Conservation (phyloP, 2,888 invertebrate genomes). For the Morinoia aosen region DNA sequence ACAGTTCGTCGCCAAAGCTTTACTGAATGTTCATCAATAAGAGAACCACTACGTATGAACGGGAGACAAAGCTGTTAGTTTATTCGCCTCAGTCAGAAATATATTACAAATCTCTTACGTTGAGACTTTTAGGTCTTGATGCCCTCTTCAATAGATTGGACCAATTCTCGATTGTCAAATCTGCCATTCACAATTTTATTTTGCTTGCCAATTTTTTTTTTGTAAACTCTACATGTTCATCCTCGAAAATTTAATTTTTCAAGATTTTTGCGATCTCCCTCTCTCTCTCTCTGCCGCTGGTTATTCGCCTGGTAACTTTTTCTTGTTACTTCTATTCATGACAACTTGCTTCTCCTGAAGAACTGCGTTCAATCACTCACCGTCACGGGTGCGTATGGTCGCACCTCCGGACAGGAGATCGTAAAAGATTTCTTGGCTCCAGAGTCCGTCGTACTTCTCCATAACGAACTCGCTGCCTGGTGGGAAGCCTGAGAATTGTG, state of each 20-base stretch:
- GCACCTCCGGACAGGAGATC: background rate
- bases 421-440: conserved; percentile 32
- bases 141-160: background rate
- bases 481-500: background rate
- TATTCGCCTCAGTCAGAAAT: too few relatives aligned
- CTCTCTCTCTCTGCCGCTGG: background rate
- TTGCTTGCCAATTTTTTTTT: background rate
- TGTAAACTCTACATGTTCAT: background rate
- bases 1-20: too few relatives aligned
- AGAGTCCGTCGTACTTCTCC: conserved; percentile 1
- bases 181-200: background rate
- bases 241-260: background rate
- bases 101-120: background rate
- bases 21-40: too few relatives aligned
- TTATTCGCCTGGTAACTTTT: background rate
- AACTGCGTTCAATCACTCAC: background rate
- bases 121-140: background rate
- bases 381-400: conserved; percentile 7
- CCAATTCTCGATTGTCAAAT: background rate
- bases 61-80: background rate
- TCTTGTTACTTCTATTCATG: background rate
- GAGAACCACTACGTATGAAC: background rate
- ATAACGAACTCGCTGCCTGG: background rate
- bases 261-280: too few relatives aligned
- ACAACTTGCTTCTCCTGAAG: background rate